These are phyloP conservation scores for Thalassophryne amazonica DNA, from an alignment of 2,797 vertebrate genomes.

Conservation along the genomic window DNA sequence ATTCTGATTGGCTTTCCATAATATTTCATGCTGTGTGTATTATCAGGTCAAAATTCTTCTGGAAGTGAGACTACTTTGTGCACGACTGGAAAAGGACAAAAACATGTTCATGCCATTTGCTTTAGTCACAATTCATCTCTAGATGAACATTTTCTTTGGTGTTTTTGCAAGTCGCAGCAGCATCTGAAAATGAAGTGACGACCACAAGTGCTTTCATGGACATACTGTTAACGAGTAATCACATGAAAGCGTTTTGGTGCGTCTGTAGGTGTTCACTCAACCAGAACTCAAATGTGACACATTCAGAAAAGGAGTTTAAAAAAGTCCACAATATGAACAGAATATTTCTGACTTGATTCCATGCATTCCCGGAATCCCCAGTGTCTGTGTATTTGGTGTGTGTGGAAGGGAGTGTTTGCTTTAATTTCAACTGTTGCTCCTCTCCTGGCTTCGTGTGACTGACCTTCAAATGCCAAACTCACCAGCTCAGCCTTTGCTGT, in stretches of 20 bases:
- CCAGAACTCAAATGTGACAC: too few species aligned
- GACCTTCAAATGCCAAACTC: constrained; percentile 63
- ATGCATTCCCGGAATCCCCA: not conserved
- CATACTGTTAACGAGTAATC: not conserved
- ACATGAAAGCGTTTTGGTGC: not conserved
- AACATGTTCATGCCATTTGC: not conserved
- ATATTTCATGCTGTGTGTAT: not conserved
- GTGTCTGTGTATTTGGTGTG: not conserved
- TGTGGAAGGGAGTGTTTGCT: not conserved
- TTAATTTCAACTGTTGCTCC: constrained; percentile 6
- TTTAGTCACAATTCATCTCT: too few species aligned
- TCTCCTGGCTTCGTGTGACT: constrained; percentile 3
- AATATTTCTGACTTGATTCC: not conserved
- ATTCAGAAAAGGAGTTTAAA: not conserved
- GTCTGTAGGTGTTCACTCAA: too few species aligned
- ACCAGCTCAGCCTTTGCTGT: constrained; percentile 21
- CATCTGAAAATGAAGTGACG: not conserved
- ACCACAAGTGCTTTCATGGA: constrained; percentile 7
- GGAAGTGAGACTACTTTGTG: not conserved
- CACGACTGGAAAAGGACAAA: not conserved
- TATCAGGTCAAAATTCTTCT: not conserved
- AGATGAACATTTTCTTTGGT: not conserved
- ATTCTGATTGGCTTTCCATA: not conserved
- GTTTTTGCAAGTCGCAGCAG: not conserved
- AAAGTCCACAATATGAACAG: not conserved